Evolutionary conservation across 1,140 invertebrate species (phyloP).

Genomic region (Drosophila arawakana): DNA sequence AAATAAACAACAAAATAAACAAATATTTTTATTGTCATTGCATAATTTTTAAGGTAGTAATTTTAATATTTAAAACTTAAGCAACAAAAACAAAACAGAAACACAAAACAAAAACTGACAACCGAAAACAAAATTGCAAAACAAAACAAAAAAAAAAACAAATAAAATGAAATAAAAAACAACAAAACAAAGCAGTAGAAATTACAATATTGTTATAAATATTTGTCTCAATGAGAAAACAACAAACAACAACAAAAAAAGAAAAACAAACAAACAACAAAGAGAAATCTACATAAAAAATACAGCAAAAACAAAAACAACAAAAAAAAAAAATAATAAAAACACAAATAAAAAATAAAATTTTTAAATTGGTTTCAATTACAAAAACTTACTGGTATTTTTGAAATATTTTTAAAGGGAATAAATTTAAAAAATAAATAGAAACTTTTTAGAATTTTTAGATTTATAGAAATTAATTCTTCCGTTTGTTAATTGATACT

Average conservation of each 20-base stretch:
- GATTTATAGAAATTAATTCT: no score
- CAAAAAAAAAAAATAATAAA: conserved; percentile 31
- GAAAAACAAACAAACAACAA: conserved; percentile 53
- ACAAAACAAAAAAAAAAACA: conserved; percentile 30
- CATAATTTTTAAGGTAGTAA: conserved; percentile 82
- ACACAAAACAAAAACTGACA: conserved; percentile 28
- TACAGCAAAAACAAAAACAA: conserved; percentile 29
- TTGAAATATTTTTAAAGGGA: no score
- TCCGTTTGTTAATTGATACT: no score
- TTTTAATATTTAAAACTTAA: conserved; percentile 78
- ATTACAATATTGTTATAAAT: conserved; percentile 82
- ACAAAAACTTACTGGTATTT: neutral
- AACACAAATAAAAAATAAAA: conserved; percentile 37
- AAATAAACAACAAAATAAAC: conserved; percentile 16
- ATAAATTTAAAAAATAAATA: no score
- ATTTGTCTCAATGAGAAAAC: conserved; percentile 79
- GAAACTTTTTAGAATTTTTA: no score
- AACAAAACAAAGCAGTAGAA: conserved; percentile 56
- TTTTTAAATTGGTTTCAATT: neutral
- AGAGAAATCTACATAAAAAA: conserved; percentile 60
- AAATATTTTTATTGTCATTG: conserved; percentile 83
- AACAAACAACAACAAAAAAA: conserved; percentile 32
- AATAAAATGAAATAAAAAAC: conserved; percentile 23
- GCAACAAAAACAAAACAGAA: conserved; percentile 62
- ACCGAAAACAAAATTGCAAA: conserved; percentile 53